Evolutionary conservation across 1,140 invertebrate genomes (phyloP).

Genomic region (Procambarus clarkii): DNA sequence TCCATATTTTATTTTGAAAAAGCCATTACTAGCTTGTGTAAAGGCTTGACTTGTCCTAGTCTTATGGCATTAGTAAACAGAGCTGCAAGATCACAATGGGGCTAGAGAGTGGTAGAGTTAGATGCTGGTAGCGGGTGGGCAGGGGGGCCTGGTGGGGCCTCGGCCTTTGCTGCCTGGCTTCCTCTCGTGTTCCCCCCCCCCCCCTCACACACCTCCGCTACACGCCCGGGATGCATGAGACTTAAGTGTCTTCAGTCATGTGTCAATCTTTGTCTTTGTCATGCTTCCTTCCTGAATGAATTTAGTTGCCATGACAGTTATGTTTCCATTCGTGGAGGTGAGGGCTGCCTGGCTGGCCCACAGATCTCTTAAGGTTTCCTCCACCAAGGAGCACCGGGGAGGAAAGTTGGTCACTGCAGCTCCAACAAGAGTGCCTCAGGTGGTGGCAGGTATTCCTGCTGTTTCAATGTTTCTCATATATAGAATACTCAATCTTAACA

Average conservation of each 20-base stretch:
- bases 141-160: too few relatives aligned
- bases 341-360: neutral
- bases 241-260: conserved; percentile 45
- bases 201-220: conserved; percentile 21
- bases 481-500: too few relatives aligned
- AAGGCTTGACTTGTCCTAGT: neutral
- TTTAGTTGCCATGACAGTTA: conserved; percentile 44
- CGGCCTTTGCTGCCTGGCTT: conserved; percentile 3
- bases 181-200: neutral
- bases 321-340: neutral
- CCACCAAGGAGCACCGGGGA: neutral
- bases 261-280: conserved; percentile 41
- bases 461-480: neutral
- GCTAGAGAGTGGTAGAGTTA: conserved; percentile 30
- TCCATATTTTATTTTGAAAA: neutral
- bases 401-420: neutral
- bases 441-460: neutral
- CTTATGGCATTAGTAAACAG: neutral
- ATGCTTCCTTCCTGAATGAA: conserved; percentile 43
- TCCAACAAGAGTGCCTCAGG: neutral
- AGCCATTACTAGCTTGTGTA: neutral
- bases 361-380: conserved; percentile 57
- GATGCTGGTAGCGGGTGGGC: conserved; percentile 1
- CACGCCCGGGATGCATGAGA: conserved; percentile 37
- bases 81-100: conserved; percentile 48